Evolutionary conservation across 1,140 invertebrate species (phyloP).

Genomic region (Ectropis grisescens): DNA sequence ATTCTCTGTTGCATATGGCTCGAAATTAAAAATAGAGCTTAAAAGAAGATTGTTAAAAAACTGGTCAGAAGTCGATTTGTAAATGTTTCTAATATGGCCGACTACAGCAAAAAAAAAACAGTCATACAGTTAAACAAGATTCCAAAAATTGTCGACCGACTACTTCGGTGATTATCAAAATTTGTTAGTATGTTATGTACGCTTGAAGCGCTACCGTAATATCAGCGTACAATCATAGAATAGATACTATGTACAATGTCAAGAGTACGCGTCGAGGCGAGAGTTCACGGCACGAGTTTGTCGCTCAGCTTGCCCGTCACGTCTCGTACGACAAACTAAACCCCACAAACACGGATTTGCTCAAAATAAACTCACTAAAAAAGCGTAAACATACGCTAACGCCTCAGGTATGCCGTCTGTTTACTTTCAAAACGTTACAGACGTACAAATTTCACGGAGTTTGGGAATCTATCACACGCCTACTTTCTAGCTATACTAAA

Average conservation of each 20-base stretch:
- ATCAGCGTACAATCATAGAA: not conserved
- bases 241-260: slow-evolving; percentile 38
- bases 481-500: too few species aligned
- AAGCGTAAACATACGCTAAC: slow-evolving; percentile 22
- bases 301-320: slow-evolving; percentile 16
- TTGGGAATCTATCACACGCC: too few species aligned
- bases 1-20: too few species aligned
- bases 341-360: slow-evolving; percentile 13
- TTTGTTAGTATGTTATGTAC: too few species aligned
- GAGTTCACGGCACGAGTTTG: slow-evolving; percentile 9
- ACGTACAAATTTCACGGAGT: not conserved
- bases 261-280: slow-evolving; percentile 48
- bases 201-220: not conserved
- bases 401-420: slow-evolving; percentile 19
- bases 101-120: too few species aligned
- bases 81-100: too few species aligned
- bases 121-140: too few species aligned
- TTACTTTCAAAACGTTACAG: slow-evolving; percentile 4
- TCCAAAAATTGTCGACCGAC: too few species aligned
- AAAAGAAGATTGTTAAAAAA: too few species aligned
- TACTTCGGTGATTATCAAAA: too few species aligned
- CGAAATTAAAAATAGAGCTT: too few species aligned
- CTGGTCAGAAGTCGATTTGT: too few species aligned
- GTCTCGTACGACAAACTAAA: slow-evolving; percentile 19
- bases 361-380: slow-evolving; percentile 30